Conservation (phyloP, 2,113 vertebrate genomes). For the Sisor rabdophorus region DNA sequence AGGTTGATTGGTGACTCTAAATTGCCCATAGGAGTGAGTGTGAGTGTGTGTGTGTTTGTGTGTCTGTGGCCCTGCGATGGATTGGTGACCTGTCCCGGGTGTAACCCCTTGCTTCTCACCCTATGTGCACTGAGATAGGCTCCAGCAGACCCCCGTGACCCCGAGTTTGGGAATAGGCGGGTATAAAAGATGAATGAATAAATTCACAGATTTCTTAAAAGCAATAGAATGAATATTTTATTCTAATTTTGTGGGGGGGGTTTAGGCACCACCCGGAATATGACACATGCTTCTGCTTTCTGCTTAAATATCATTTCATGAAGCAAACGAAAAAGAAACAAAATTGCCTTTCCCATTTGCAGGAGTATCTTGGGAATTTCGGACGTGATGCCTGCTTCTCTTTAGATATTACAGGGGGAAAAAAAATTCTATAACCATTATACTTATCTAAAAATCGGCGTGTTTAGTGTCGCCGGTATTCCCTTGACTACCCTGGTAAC, state of each 20-base stretch:
- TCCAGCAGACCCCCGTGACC: too few species aligned
- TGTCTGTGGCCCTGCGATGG: too few species aligned
- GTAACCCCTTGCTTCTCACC: too few species aligned
- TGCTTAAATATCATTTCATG: constrained; percentile 27
- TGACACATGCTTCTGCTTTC: not conserved
- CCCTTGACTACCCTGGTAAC: constrained; percentile 40
- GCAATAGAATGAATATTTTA: constrained; percentile 6
- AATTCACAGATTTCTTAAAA: too few species aligned
- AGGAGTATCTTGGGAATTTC: constrained; percentile 14
- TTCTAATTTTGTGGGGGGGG: constrained; percentile 10
- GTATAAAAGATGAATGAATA: too few species aligned
- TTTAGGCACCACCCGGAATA: constrained; percentile 12
- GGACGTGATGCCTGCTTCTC: not conserved
- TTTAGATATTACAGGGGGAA: constrained; percentile 9
- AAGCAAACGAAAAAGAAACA: constrained; percentile 2
- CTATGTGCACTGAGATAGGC: too few species aligned
- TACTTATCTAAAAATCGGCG: constrained; percentile 31
- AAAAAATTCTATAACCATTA: constrained; percentile 45
- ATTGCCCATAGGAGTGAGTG: too few species aligned
- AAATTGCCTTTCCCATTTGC: constrained; percentile 24
- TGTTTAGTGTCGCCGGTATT: constrained; percentile 20
- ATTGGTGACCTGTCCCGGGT: too few species aligned
- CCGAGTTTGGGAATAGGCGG: too few species aligned
- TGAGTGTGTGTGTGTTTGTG: too few species aligned
- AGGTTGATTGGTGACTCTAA: too few species aligned